Base-by-base conservation (phyloP, 2,113 vertebrate species). In the Merops nubicus region DNA sequence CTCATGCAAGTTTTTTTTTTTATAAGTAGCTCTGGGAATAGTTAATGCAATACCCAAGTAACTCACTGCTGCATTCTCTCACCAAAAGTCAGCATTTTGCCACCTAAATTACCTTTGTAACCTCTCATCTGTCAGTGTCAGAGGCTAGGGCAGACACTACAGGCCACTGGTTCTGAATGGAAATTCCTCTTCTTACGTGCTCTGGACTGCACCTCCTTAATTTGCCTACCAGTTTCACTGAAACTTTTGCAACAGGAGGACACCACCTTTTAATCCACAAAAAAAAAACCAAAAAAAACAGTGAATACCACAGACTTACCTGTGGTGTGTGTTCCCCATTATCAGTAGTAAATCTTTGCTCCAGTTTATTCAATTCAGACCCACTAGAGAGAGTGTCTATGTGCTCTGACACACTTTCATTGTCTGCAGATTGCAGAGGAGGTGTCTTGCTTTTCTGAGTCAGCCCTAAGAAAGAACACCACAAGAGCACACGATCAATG, bases 341-440 rank as follows among this genome's bases (percentile, higher is more conserved):
- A 11, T 13, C 47, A 20, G 5, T 4, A 11, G 28, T 20, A 31
- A 57, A 17, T 29, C 9, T 63, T 48, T 47, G 76, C 50, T 92
- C 84, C 29, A 65, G 40, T 25, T 76, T 63, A 54, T 33, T 33
- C 75, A 72, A 15, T 33, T 53, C 83, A 56, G 56, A 31, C 36
- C 4, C 45, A 36, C 33, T 2, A 26, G 85, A 62, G 31, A 11
- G 8, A 26, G 9, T 0, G 7, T 77, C 70, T 12, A 12, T 0
- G 0, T 12, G 51, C 21, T 51, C 79, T 57, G 67, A 20, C 42
- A 22, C 23, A 22, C 10, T 53, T 64, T 23, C 54, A 9, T 8
- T 11, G 9, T 68, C 77, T 53, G 15, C 7, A 43, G 34, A 8
- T 20, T 82, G 89, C 13, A 21, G 15, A 73, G 74, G 13, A 7